phyloP scores from a whole-genome alignment of 2,113 vertebrate species.

The Xenopus laevis region DNA sequence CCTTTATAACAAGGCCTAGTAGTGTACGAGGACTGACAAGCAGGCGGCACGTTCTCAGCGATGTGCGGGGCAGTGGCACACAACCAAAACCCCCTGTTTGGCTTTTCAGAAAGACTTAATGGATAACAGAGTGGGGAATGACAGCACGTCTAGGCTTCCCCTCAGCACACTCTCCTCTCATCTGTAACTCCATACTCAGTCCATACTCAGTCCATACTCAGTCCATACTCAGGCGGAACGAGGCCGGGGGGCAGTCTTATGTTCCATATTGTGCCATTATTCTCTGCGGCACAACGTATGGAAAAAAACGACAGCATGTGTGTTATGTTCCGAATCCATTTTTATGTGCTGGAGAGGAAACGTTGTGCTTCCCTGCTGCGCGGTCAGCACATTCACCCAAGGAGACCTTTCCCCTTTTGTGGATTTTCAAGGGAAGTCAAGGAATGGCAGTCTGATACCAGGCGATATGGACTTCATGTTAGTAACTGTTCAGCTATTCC shows the following conservation, averaged over 20 bases:
- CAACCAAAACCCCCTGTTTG: constrained; percentile 14
- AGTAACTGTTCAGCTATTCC: constrained; percentile 8
- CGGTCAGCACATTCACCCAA: background rate
- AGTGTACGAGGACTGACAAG: background rate
- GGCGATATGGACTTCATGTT: background rate
- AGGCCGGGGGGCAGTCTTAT: background rate
- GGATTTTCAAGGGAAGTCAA: background rate
- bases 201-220: too few species aligned
- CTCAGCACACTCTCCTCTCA: background rate
- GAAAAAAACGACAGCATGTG: background rate
- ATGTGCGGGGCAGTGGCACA: background rate
- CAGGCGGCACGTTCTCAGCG: background rate
- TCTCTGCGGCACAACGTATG: background rate
- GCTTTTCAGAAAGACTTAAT: constrained; percentile 26
- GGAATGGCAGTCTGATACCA: background rate
- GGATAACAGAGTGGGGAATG: constrained; percentile 2
- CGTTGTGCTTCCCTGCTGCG: background rate
- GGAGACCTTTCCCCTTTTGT: background rate
- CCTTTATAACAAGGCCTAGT: background rate
- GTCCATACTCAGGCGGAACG: background rate
- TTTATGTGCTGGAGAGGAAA: background rate
- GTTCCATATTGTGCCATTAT: background rate
- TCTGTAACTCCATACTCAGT: background rate
- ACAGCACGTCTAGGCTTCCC: constrained; percentile 14
- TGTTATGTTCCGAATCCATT: background rate